Evolutionary conservation across 2,113 vertebrate genomes (phyloP).

Genomic region (Hydrochoerus hydrochaeris): DNA sequence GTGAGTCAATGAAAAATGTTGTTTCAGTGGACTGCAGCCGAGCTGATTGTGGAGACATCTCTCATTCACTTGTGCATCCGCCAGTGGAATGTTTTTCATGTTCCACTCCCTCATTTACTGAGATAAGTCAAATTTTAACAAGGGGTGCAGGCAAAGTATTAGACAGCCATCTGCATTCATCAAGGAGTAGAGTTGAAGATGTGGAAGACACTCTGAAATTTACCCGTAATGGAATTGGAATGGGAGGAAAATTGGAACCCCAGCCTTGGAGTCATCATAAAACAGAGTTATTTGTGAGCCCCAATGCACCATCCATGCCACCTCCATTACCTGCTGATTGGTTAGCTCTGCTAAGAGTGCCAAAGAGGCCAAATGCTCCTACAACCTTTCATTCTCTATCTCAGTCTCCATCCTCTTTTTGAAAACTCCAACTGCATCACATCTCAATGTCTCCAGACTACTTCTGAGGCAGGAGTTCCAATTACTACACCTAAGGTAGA

Average conservation of each 20-base stretch:
- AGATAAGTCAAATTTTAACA: background rate
- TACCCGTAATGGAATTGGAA: constrained; percentile 25
- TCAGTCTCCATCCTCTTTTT: background rate
- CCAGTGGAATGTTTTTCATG: background rate
- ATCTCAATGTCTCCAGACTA: background rate
- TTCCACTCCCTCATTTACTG: background rate
- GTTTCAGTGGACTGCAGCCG: background rate
- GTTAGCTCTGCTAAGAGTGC: background rate
- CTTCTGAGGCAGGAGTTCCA: too few relatives aligned
- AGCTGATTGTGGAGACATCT: background rate
- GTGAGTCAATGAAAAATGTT: background rate
- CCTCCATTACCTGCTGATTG: background rate
- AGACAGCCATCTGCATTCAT: background rate
- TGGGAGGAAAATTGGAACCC: background rate
- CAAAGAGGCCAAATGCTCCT: background rate
- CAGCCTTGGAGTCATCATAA: background rate
- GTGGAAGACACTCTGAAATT: background rate
- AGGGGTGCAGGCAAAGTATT: background rate
- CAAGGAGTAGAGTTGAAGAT: too few relatives aligned
- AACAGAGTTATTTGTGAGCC: constrained; percentile 8
- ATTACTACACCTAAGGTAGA: too few relatives aligned
- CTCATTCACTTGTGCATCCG: background rate
- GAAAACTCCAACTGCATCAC: background rate
- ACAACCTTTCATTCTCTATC: background rate
- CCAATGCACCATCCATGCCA: background rate